Conservation (phyloP, 2,888 invertebrate species). For the Podabrus alpinus region DNA sequence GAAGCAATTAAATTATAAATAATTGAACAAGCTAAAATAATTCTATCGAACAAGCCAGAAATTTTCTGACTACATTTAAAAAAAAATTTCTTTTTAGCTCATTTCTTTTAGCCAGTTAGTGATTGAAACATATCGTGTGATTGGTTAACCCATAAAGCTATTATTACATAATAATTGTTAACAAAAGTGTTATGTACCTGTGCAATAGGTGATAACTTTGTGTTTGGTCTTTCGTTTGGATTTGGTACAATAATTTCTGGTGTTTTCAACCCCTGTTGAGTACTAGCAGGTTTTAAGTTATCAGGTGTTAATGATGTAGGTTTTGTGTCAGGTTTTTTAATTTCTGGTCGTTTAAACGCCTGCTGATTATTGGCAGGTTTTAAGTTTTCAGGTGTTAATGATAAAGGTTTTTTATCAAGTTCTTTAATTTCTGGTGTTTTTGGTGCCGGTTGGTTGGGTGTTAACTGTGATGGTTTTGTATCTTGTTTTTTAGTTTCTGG, state of each 20-base stretch:
- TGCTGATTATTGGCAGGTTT: not conserved
- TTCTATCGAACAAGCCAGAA: not conserved
- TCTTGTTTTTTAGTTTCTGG: conserved; percentile 42
- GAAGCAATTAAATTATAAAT: not conserved
- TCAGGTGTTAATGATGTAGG: not conserved
- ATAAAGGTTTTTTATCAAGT: conserved; percentile 19
- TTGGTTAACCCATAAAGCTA: not conserved
- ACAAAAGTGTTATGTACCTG: conserved; percentile 8
- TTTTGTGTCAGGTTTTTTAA: conserved; percentile 12
- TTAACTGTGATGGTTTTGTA: not conserved
- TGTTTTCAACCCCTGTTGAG: conserved; percentile 8
- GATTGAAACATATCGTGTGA: not conserved
- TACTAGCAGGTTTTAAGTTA: not conserved
- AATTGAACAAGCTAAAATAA: not conserved
- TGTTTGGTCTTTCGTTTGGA: conserved; percentile 11
- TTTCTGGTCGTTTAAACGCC: not conserved
- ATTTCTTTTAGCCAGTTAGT: not conserved
- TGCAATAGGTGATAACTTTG: not conserved
- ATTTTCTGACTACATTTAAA: not conserved
- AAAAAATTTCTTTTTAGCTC: too few species aligned
- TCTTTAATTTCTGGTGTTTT: conserved; percentile 28
- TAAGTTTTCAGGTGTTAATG: not conserved
- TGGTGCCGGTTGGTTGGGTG: conserved; percentile 17
- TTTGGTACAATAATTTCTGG: conserved; percentile 33
- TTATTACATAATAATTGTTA: not conserved